Evolutionary conservation across 2,888 invertebrate species (phyloP), one percentile per base, ranked within the genome.

Genomic region (Leptopilina myrica): DNA sequence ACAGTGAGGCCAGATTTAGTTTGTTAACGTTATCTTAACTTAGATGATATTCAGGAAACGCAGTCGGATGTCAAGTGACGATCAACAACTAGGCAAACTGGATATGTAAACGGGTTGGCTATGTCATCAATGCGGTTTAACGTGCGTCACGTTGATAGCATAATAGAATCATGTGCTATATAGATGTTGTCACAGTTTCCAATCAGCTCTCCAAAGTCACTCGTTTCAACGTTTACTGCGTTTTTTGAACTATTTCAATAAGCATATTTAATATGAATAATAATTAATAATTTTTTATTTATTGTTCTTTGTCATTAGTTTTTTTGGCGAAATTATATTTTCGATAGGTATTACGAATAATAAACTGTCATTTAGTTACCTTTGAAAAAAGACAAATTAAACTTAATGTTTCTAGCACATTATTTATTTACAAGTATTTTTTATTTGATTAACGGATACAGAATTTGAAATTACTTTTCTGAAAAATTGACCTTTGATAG

Each of bases 61-160:
- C 56, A 33, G 73, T 56, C 73, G 73, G 73, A 73, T 59, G 53
- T 73, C 33, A 26, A 73, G 73, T 73, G 53, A 73, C 56, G 56
- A 73, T 56, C 56, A 73, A 56, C 56, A 73, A 53, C 40, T 59
- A 26, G 14, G 26, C 33, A n/a, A 56, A 86, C 85, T 86, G 87
- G 87, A 88, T 88, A 87, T 79, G 86, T 86, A 86, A 87, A 89
- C 89, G 87, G 87, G 87, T 88, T 89, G 89, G 86, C 88, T 88
- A 88, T 89, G 90, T 90, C 89, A 89, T 89, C 90, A 88, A 86
- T 86, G 86, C 88, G 89, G 89, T 90, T 91, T 89, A 90, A 90
- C 89, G 87, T 87, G 86, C 87, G 87, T 88, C 87, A 88, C 87
- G 89, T 89, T 90, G 90, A 90, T 90, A 89, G 88, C 86, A 49